These are phyloP conservation scores for Pelvicachromis taeniatus DNA, from an alignment of 2,113 vertebrate species.

Conservation along the genomic window DNA sequence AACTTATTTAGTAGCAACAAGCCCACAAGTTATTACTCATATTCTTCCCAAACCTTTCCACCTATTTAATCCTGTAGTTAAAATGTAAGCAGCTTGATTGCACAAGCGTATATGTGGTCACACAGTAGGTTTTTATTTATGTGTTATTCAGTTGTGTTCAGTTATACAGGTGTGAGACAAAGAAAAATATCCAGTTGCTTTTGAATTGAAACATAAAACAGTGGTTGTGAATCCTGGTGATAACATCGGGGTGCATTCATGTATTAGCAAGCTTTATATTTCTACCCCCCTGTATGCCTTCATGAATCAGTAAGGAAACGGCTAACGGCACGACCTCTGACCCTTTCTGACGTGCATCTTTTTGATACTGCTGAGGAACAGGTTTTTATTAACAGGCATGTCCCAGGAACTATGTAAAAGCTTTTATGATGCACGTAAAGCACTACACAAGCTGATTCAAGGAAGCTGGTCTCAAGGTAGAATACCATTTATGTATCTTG, in stretches of 20 bases:
- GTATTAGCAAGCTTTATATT: not conserved
- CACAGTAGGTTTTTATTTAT: not conserved
- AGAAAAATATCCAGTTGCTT: not conserved
- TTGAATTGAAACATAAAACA: not conserved
- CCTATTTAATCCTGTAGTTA: not conserved
- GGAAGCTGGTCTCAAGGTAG: not conserved
- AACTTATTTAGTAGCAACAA: not conserved
- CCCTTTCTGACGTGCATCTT: not conserved
- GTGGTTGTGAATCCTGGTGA: not conserved
- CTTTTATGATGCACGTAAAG: not conserved
- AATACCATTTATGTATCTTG: not conserved
- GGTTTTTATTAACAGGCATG: not conserved
- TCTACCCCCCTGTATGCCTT: not conserved
- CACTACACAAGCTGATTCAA: not conserved
- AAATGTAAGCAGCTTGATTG: not conserved
- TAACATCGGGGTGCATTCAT: not conserved
- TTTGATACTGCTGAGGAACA: not conserved
- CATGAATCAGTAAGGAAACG: not conserved
- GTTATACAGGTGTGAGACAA: not conserved
- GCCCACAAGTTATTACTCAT: not conserved
- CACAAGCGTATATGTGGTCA: not conserved
- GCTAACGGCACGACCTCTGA: fast-evolving
- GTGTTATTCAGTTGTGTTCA: not conserved
- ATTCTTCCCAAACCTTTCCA: not conserved
- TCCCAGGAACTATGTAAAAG: not conserved